phyloP scores from a whole-genome alignment of 2,797 vertebrate species.

The Manis pentadactyla region DNA sequence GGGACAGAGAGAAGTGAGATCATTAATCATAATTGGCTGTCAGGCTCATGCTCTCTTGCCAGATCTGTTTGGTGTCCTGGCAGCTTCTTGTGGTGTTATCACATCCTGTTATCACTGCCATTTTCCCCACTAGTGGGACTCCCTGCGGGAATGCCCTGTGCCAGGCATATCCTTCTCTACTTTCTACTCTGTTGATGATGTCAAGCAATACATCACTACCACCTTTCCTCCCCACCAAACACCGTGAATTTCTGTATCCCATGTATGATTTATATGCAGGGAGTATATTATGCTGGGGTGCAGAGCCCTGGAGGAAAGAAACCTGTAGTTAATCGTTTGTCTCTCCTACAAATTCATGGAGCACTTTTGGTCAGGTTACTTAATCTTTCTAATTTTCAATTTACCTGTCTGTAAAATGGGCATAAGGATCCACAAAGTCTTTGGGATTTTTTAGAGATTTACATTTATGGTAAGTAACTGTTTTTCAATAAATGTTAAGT shows the following conservation, averaged over 20 bases:
- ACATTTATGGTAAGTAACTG: not conserved
- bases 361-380: not conserved
- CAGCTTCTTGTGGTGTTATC: not conserved
- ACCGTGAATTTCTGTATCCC: accelerated
- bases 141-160: not conserved
- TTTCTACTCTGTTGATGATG: not conserved
- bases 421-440: not conserved
- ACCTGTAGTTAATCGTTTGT: not conserved
- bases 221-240: not conserved
- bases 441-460: not conserved
- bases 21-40: not conserved
- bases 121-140: not conserved
- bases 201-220: not conserved
- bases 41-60: not conserved
- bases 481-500: not conserved
- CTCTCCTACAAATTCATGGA: not conserved
- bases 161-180: not conserved
- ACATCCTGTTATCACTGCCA: not conserved
- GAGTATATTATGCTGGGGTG: not conserved
- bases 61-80: not conserved
- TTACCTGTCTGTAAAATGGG: not conserved
- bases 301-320: not conserved
- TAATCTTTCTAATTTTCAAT: not conserved
- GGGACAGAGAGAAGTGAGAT: not conserved
- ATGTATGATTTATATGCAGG: not conserved